Evolutionary conservation across 2,113 vertebrate genomes (phyloP).

Genomic region (Neotoma lepida): DNA sequence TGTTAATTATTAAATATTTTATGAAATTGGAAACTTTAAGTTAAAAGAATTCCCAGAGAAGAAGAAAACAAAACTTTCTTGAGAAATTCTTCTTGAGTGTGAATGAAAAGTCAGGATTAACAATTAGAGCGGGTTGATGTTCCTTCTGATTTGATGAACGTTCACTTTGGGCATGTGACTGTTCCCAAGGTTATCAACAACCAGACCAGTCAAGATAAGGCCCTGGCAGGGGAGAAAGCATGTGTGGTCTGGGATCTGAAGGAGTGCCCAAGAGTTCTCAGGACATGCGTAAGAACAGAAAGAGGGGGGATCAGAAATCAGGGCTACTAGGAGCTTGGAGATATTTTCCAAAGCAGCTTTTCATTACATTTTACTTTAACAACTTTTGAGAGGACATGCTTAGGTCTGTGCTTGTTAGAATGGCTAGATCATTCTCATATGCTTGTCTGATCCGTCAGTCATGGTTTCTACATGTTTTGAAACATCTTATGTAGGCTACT

Average conservation of each 20-base stretch:
- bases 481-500: neutral
- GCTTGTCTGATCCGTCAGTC: neutral
- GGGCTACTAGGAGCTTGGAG: neutral
- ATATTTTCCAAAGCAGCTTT: neutral
- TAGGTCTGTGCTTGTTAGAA: neutral
- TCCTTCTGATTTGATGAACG: neutral
- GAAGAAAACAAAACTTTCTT: no score
- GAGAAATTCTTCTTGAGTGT: neutral
- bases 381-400: neutral
- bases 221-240: neutral
- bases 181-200: neutral
- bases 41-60: neutral
- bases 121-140: neutral
- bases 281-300: neutral
- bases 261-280: neutral
- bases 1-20: neutral
- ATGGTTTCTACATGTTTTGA: neutral
- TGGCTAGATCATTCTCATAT: neutral
- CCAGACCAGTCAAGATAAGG: neutral
- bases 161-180: neutral
- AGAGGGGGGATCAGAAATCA: neutral
- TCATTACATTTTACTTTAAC: neutral
- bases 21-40: neutral
- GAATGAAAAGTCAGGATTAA: neutral
- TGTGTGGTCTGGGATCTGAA: neutral